Conservation (phyloP, 1,140 invertebrate genomes). For the Psix sp. region DNA sequence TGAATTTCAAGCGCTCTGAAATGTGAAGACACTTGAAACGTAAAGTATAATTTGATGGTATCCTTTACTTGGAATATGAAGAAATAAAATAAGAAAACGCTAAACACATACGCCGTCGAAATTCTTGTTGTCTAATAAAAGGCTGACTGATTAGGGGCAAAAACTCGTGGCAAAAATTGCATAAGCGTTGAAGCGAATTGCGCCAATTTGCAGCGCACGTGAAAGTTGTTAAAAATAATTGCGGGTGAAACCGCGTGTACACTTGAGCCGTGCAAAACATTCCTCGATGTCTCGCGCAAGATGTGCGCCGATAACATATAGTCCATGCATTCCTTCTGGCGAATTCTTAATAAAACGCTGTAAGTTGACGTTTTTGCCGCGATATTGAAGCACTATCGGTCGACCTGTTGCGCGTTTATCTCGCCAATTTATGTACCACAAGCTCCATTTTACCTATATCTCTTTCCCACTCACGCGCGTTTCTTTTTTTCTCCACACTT, state of each 20-base stretch:
- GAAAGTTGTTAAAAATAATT: conserved; percentile 44
- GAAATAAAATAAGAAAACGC: no score
- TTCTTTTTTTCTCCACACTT: no score
- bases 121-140: no score
- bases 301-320: background rate
- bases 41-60: no score
- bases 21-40: no score
- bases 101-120: no score
- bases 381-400: conserved; percentile 39
- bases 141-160: no score
- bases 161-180: conserved; percentile 20
- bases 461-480: no score
- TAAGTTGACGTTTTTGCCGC: conserved; percentile 23
- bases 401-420: conserved; percentile 57
- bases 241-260: conserved; percentile 27
- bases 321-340: background rate
- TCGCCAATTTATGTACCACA: conserved; percentile 34
- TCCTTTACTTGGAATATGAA: no score
- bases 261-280: conserved; percentile 14
- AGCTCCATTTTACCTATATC: background rate
- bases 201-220: conserved; percentile 21
- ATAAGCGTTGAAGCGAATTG: conserved; percentile 14
- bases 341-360: conserved; percentile 21
- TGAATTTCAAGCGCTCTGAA: no score
- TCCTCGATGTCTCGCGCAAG: conserved; percentile 7